These are phyloP conservation scores for Onychomys arenicola DNA, from an alignment of 2,797 vertebrate genomes.

Conservation along the genomic window DNA sequence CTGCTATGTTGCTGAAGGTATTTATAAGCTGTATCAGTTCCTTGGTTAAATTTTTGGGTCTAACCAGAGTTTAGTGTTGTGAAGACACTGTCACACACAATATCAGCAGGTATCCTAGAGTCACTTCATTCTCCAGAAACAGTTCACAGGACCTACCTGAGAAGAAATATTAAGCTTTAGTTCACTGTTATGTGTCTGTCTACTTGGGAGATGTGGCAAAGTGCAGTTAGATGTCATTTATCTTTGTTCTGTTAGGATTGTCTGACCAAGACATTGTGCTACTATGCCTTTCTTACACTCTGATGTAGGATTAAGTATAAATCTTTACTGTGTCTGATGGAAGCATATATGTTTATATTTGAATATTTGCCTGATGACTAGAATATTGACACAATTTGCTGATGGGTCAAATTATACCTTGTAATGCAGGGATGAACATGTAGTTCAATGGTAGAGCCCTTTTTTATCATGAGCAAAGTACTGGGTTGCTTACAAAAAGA, in stretches of 20 bases:
- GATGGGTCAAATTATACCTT: background rate
- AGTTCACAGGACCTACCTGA: background rate
- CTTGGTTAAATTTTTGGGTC: too few relatives aligned
- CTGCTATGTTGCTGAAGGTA: too few relatives aligned
- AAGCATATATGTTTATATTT: background rate
- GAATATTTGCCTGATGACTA: background rate
- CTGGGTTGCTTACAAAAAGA: background rate
- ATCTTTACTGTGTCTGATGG: background rate
- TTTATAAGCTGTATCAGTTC: too few relatives aligned
- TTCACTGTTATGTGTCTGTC: background rate
- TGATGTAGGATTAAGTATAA: background rate
- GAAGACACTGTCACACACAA: background rate
- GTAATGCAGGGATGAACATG: background rate
- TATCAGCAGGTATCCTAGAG: background rate
- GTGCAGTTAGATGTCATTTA: background rate
- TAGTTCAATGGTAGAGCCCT: background rate
- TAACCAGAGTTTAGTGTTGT: background rate
- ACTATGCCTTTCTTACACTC: background rate
- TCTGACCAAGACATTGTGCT: background rate
- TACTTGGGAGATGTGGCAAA: background rate
- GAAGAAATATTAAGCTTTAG: conserved; percentile 33
- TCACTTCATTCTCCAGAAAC: background rate
- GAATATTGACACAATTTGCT: background rate
- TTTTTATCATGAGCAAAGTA: background rate
- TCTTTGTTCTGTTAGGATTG: background rate